phyloP scores from a whole-genome alignment of 1,140 invertebrate genomes.

The Cyclargus thomasi region DNA sequence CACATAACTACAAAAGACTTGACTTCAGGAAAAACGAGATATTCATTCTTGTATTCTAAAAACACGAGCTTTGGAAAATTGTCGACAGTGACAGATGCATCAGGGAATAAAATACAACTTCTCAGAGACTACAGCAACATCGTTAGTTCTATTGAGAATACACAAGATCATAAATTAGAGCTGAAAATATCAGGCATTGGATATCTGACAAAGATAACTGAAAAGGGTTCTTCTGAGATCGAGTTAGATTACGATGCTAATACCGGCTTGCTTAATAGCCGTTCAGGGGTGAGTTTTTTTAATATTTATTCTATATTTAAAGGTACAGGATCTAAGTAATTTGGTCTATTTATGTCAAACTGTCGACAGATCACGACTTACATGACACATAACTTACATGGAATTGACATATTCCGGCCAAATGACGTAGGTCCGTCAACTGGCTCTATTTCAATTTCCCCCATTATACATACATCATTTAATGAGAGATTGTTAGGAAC shows the following conservation, averaged over 20 bases:
- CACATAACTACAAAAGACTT: constrained; percentile 95
- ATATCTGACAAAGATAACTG: constrained; percentile 87
- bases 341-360: too few species aligned
- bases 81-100: constrained; percentile 92
- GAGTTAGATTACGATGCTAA: constrained; percentile 90
- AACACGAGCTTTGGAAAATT: constrained; percentile 97
- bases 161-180: constrained; percentile 93
- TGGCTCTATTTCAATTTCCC: too few species aligned
- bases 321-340: too few species aligned
- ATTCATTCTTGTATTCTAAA: constrained; percentile 96
- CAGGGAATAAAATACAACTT: constrained; percentile 94
- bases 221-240: constrained; percentile 87
- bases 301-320: constrained; percentile 8
- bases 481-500: too few species aligned
- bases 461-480: too few species aligned
- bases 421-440: too few species aligned
- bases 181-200: constrained; percentile 92
- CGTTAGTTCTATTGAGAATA: constrained; percentile 94
- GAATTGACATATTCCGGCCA: too few species aligned
- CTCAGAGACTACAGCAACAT: constrained; percentile 92
- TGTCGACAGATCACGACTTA: too few species aligned
- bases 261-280: constrained; percentile 86
- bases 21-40: constrained; percentile 92
- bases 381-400: too few species aligned
- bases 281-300: constrained; percentile 80